Evolutionary conservation across 1,140 invertebrate genomes (phyloP), one percentile per base, ranked within the genome.

Genomic region (Micrasema minimum): DNA sequence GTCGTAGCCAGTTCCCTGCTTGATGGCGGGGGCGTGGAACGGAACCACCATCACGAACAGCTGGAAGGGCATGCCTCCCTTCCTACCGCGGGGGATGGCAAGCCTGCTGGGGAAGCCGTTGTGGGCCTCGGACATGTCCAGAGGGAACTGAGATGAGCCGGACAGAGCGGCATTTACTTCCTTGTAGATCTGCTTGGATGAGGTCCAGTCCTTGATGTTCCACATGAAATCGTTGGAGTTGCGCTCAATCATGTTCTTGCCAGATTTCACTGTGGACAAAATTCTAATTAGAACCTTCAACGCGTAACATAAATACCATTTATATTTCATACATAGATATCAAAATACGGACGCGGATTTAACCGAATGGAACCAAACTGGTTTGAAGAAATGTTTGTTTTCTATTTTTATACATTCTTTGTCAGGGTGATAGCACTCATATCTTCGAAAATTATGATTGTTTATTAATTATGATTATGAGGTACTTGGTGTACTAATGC

Each of bases 21-120:
- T 76, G 5, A 72, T 73, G 48, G 66, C 78, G 76, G 69, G 81
- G 77, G 65, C 80, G 71, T 78, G 83, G 74, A 84, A 79, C 2
- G 82, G 85, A n/a, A 82, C 84, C 0, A 90, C 82, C 22, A 86
- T 80, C 11, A 89, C 85, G 75, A 87, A 88, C 0, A 91, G 69
- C 69, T 87, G 80, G 78, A 87, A 86, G 9, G 85, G 80, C 81
- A 90, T 85, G 76, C 89, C 90, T 50, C 85, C 84, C 31, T 82
- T 79, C 65, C 79, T 84, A 74, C 90, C 89, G 64, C 79, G 89
- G 37, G 90, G 89, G 12, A 91, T 78, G 0, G 88, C 71, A 7
- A 91, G 79, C 61, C 89, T 85, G 2, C 86, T 81, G 7, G 89
- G 89, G 80, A 87, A 88, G 64, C 86, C 88, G 70, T 84, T 87